A percentile compares a stretch with the other conserved stretches of the same genome.
Conservation (phyloP, 2,888 invertebrate genomes). For the Cryptophagus acutangulus region DNA sequence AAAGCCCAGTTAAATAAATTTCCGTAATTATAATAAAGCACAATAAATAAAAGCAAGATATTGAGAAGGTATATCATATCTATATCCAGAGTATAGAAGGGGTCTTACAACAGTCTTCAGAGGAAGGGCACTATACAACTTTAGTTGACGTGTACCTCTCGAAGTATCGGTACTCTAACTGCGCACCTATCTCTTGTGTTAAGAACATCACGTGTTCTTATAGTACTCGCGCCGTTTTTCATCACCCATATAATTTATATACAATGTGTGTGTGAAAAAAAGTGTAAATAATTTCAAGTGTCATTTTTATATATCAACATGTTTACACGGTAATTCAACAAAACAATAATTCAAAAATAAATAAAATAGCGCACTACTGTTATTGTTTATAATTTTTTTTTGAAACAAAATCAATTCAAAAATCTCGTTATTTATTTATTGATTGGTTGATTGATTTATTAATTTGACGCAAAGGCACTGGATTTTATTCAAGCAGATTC, state of each 20-base stretch:
- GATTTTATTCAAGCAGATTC: no score
- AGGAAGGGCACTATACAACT: constrained; percentile 35
- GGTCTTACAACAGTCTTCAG: constrained; percentile 40
- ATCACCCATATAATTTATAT: background rate
- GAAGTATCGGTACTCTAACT: constrained; percentile 37
- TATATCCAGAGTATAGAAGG: constrained; percentile 36
- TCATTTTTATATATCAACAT: constrained; percentile 26
- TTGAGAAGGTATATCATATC: no score
- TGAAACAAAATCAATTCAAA: no score
- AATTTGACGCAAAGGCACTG: no score
- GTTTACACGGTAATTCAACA: constrained; percentile 43
- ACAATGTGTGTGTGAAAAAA: constrained; percentile 1
- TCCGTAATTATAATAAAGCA: no score
- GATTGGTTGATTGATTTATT: no score
- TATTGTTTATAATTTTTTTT: background rate
- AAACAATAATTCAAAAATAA: background rate
- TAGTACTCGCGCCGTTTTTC: constrained; percentile 32
- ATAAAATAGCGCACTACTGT: background rate
- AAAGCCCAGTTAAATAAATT: no score
- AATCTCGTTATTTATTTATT: no score
- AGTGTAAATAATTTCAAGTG: background rate
- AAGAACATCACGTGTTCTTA: constrained; percentile 35
- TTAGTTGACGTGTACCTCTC: constrained; percentile 38
- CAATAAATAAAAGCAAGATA: no score
- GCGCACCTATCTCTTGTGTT: constrained; percentile 28